Evolutionary conservation across 2,888 invertebrate species (phyloP).

Genomic region (Melikaiella ostensackeni): DNA sequence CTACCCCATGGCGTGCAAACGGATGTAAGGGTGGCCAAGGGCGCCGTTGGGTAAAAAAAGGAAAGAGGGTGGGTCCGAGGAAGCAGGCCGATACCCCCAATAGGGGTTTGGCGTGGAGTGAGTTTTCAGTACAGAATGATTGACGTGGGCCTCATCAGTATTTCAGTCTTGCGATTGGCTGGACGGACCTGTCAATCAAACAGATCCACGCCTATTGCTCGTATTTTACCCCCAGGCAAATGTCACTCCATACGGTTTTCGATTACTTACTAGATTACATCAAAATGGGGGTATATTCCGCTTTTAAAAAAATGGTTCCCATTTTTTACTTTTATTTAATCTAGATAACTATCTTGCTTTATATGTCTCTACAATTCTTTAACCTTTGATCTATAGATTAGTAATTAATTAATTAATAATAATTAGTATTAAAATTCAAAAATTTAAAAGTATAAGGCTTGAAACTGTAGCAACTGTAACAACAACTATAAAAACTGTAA

Average conservation of each 20-base stretch:
- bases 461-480: no score
- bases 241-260: conserved; percentile 40
- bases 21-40: conserved; percentile 70
- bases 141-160: conserved; percentile 88
- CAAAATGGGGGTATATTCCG: not conserved
- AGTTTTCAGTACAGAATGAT: conserved; percentile 79
- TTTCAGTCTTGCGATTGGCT: conserved; percentile 87
- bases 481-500: no score
- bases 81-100: conserved; percentile 56
- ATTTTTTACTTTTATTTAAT: not conserved
- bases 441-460: no score
- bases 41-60: conserved; percentile 55
- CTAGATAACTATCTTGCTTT: not conserved
- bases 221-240: conserved; percentile 52
- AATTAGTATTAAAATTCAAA: no score
- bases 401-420: no score
- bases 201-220: conserved; percentile 79
- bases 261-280: conserved; percentile 15
- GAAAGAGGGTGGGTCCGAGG: conserved; percentile 54
- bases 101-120: conserved; percentile 53
- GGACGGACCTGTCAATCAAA: conserved; percentile 90
- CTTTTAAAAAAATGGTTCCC: not conserved
- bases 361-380: not conserved
- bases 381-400: no score
- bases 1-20: conserved; percentile 73